Conservation (phyloP, 2,113 vertebrate genomes). For the Melanotaenia duboulayi region DNA sequence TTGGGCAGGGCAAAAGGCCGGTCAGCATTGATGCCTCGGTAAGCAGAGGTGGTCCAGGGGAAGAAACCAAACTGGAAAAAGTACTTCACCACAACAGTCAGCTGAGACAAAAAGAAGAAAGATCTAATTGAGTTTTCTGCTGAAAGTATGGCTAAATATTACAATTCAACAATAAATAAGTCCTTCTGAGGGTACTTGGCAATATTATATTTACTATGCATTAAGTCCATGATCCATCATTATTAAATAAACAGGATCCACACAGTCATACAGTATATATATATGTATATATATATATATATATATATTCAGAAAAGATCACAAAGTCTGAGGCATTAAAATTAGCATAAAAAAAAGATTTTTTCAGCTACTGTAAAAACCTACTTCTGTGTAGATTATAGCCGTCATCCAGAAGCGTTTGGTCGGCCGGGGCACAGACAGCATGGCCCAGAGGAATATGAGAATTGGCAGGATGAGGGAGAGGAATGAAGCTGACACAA, state of each 20-base stretch:
- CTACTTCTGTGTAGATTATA: constrained; percentile 85
- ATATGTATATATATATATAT: too few species aligned
- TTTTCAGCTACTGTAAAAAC: background rate
- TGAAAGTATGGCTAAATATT: background rate
- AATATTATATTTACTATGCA: background rate
- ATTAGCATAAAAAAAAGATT: background rate
- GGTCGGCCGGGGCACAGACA: constrained; percentile 82
- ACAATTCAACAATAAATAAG: background rate
- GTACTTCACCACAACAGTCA: constrained; percentile 85
- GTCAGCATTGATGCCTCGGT: constrained; percentile 78
- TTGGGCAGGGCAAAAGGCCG: constrained; percentile 83
- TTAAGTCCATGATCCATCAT: background rate
- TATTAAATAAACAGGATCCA: too few species aligned
- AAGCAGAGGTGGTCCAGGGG: constrained; percentile 82
- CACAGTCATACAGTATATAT: too few species aligned
- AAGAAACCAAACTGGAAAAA: constrained; percentile 87
- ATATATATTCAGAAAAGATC: background rate
- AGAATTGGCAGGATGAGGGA: constrained; percentile 79
- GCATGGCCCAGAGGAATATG: constrained; percentile 83
- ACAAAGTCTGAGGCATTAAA: background rate
- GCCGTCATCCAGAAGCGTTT: constrained; percentile 84
- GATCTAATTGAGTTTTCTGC: background rate
- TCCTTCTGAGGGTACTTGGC: background rate
- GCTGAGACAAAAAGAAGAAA: constrained; percentile 63
- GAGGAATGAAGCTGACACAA: constrained; percentile 79